Conservation (phyloP, 1,140 invertebrate species). For the Zaprionus camerounensis region DNA sequence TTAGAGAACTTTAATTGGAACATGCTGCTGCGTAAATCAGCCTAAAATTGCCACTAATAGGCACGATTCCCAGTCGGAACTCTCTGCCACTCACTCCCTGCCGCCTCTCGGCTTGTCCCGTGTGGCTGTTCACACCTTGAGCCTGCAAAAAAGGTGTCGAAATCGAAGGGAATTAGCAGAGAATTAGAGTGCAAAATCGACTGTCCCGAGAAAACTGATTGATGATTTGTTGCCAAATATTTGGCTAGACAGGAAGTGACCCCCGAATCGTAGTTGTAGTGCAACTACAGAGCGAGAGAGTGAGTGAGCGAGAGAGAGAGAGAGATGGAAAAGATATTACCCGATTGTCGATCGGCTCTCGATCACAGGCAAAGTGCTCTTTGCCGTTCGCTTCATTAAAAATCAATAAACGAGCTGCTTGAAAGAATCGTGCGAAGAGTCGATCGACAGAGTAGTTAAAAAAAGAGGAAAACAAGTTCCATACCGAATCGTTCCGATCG, state of each 20-base stretch:
- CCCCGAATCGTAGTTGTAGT: slow-evolving; percentile 10
- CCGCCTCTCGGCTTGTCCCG: slow-evolving; percentile 34
- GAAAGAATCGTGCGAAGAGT: slow-evolving; percentile 2
- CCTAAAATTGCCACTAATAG: slow-evolving; percentile 84
- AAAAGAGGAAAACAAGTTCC: slow-evolving; percentile 56
- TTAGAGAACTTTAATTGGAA: slow-evolving; percentile 81
- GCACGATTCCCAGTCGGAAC: slow-evolving; percentile 25
- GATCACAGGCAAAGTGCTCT: slow-evolving; percentile 40
- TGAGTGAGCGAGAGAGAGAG: not conserved
- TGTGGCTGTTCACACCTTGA: slow-evolving; percentile 62
- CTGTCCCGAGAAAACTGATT: slow-evolving; percentile 42
- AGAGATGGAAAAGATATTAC: not conserved
- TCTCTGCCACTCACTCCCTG: not conserved
- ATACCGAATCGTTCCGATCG: not conserved
- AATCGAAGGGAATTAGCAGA: slow-evolving; percentile 39
- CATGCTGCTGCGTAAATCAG: slow-evolving; percentile 82
- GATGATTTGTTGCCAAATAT: slow-evolving; percentile 77
- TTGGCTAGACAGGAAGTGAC: slow-evolving; percentile 58
- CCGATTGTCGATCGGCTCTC: not conserved
- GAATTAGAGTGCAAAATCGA: slow-evolving; percentile 23
- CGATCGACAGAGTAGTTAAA: slow-evolving; percentile 2
- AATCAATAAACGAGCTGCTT: slow-evolving; percentile 77
- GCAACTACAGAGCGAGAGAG: not conserved
- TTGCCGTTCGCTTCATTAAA: slow-evolving; percentile 78
- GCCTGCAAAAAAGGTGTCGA: slow-evolving; percentile 40